phyloP scores from a whole-genome alignment of 2,113 vertebrate species.

The Agapornis roseicollis region DNA sequence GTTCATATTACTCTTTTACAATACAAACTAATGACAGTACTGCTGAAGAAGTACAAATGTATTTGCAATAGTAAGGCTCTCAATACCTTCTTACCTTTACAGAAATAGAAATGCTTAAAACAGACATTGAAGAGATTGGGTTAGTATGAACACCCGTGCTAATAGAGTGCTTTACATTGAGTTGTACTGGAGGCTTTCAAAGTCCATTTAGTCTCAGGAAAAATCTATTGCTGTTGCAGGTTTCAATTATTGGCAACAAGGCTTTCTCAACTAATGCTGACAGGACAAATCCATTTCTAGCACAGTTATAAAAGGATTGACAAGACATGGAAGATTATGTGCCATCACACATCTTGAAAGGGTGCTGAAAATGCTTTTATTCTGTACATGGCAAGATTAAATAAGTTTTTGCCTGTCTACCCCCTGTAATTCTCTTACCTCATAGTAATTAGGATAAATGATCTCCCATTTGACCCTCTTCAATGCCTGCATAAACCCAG shows the following conservation, averaged over 20 bases:
- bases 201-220: neutral
- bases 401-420: neutral
- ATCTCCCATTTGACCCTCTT: neutral
- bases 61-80: neutral
- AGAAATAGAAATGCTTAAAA: neutral
- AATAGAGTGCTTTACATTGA: neutral
- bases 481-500: neutral
- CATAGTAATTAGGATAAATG: constrained; percentile 27
- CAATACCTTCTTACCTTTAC: neutral
- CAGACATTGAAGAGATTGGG: neutral
- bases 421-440: neutral
- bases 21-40: neutral
- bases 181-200: neutral
- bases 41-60: neutral
- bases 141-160: neutral
- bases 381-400: neutral
- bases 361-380: constrained; percentile 19
- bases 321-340: neutral
- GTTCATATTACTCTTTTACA: neutral
- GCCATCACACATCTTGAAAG: neutral
- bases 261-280: neutral
- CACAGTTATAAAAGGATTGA: neutral
- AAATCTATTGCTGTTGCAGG: neutral
- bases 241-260: constrained; percentile 14
- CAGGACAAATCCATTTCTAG: constrained; percentile 9